Base-by-base conservation (phyloP, 1,140 invertebrate species). In the Chrysomallon squamiferum region DNA sequence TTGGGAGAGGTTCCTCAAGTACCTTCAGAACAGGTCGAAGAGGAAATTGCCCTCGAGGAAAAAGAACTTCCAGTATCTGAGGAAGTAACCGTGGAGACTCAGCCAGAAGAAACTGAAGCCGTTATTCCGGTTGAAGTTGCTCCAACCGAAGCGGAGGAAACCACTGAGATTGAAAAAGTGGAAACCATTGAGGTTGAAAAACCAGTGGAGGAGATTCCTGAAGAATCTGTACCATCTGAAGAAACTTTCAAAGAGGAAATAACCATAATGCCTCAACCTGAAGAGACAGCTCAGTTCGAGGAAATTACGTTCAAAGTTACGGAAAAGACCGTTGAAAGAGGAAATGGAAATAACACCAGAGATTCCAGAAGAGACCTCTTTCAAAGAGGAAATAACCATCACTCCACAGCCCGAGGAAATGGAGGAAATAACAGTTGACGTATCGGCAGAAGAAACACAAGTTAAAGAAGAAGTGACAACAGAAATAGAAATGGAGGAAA, bases 361-460 rank as follows among this genome's bases (percentile, higher is more conserved):
- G 29, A 54, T 66, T n/a, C 59, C 41, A 9, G 32, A 71, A 67
- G 59, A 62, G 49, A 56, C 29, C 43, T 33, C 38, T 43, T 18
- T 41, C 27, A 61, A 68, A 62, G 57, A 38, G 54, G 32, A 9
- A 60, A 35, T n/a, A n/a, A n/a, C n/a, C n/a, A n/a, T n/a, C n/a
- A n/a, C n/a, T n/a, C n/a, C n/a, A n/a, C n/a, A n/a, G n/a, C n/a
- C n/a, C 38, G 2, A 57, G 56, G 49, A 54, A 52, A 18, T 32
- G 59, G 38, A 59, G 47, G 56, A 59, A 54, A 47, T 32, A 29
- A 50, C 52, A 45, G 56, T 68, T 11, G 69, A 45, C n/a, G 52
- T 29, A 20, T 18, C 20, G 18, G 49, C 56, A 18, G 41, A 54
- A 33, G 61, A 71, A 41, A 35, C 59, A 45, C 54, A 45, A 9